Conservation (phyloP, 2,113 vertebrate species). For the Callionymus lyra region DNA sequence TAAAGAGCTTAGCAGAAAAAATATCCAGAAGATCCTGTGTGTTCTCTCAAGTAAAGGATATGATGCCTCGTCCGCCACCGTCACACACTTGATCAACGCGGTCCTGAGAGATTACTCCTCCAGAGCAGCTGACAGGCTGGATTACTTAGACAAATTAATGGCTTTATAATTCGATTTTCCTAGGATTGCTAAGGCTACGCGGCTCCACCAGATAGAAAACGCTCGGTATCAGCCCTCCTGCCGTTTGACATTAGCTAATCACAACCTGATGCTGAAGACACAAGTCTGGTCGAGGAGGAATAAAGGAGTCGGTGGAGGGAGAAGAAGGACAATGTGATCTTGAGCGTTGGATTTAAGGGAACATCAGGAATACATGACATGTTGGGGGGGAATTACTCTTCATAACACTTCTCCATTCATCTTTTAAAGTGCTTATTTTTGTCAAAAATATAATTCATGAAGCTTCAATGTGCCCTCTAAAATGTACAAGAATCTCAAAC, state of each 20-base stretch:
- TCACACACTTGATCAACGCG: slow-evolving; percentile 65
- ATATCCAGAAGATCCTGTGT: slow-evolving; percentile 7
- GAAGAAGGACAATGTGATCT: slow-evolving; percentile 13
- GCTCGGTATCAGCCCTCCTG: slow-evolving; percentile 49
- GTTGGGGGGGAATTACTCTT: no score
- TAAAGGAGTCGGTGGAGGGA: slow-evolving; percentile 15
- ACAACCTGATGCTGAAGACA: slow-evolving; percentile 62
- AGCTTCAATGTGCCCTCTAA: no score
- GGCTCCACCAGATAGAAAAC: slow-evolving; percentile 52
- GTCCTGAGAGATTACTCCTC: slow-evolving; percentile 66
- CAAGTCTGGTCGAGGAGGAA: slow-evolving; percentile 21
- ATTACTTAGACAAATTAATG: slow-evolving; percentile 77
- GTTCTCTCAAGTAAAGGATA: slow-evolving; percentile 58
- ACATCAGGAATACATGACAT: no score
- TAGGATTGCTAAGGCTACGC: slow-evolving; percentile 60
- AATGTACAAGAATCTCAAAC: no score
- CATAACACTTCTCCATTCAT: no score
- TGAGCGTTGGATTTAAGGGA: no score
- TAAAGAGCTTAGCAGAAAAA: no score
- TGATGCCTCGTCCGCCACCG: slow-evolving; percentile 62
- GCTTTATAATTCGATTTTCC: slow-evolving; percentile 74
- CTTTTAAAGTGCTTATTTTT: no score
- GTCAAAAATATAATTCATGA: no score
- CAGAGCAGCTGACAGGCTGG: slow-evolving; percentile 62
- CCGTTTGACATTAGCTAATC: slow-evolving; percentile 53